A percentile compares a stretch with the other conserved stretches of the same genome.
Conservation (phyloP, 2,797 vertebrate species). For the Liasis olivaceus region DNA sequence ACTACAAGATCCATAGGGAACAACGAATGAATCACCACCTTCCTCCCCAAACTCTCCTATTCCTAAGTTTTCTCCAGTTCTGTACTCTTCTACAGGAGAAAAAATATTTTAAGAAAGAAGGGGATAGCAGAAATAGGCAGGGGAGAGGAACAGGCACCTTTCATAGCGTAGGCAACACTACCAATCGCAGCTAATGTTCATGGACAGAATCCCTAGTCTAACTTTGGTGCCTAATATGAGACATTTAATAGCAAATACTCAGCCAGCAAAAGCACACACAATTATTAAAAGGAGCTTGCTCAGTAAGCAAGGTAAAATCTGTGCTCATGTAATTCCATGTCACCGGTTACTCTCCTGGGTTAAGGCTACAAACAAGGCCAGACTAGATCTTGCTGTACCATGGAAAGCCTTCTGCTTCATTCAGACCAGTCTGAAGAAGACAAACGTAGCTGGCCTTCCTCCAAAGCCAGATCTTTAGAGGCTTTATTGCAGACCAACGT, state of each 20-base stretch:
- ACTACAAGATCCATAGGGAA: not conserved
- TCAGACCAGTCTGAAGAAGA: not conserved
- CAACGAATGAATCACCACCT: no score
- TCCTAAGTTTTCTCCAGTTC: not conserved
- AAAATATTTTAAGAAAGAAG: not conserved
- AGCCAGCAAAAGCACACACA: no score
- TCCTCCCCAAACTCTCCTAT: not conserved
- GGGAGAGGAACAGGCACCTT: not conserved
- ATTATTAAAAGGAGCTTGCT: not conserved
- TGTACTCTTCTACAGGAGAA: not conserved
- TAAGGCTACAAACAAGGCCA: not conserved
- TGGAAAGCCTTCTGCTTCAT: not conserved
- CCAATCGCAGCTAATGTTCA: not conserved
- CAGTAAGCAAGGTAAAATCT: not conserved
- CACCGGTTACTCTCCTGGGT: not conserved
- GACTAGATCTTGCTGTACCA: not conserved
- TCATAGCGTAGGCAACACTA: no score
- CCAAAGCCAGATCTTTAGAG: not conserved
- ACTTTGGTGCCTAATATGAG: no score
- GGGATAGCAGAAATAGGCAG: not conserved
- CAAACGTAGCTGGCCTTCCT: not conserved
- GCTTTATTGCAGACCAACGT: not conserved
- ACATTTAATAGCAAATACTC: no score
- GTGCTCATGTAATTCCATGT: not conserved
- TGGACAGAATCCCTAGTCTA: not conserved